A percentile compares a stretch with the other conserved stretches of the same genome.
Conservation (phyloP, 2,888 invertebrate genomes). For the Harmothoe impar region DNA sequence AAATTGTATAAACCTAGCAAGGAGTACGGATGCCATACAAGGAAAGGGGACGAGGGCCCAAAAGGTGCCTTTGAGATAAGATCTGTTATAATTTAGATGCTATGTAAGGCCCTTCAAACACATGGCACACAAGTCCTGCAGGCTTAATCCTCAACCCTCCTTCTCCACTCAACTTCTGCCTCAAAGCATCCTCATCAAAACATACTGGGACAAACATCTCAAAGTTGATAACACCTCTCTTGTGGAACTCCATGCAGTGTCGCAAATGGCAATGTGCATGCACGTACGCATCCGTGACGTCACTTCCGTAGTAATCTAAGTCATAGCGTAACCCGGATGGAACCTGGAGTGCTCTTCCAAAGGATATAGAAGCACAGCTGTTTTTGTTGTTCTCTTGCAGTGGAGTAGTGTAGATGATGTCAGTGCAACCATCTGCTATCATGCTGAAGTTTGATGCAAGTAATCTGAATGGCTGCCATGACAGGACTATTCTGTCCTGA, state of each 20-base stretch:
- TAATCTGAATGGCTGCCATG: constrained; percentile 15
- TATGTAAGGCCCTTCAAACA: background rate
- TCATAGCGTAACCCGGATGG: constrained; percentile 3
- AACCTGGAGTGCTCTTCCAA: background rate
- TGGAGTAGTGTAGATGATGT: no score
- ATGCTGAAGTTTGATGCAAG: background rate
- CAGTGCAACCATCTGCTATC: background rate
- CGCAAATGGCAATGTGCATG: background rate
- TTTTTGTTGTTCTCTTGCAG: no score
- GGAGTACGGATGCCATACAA: no score
- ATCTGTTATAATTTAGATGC: background rate
- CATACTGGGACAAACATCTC: no score
- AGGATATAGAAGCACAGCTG: background rate
- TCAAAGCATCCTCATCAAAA: no score
- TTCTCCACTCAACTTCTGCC: background rate
- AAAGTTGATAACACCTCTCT: no score
- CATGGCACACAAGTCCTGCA: background rate
- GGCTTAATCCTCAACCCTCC: background rate
- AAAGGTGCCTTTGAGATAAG: no score
- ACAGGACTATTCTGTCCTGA: background rate
- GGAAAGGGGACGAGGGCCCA: no score
- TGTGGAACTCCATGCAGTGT: background rate
- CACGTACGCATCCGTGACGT: background rate
- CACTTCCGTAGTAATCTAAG: constrained; percentile 8
- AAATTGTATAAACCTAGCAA: no score